Base-by-base conservation (phyloP, 2,888 invertebrate genomes). In the Eurytoma californica region DNA sequence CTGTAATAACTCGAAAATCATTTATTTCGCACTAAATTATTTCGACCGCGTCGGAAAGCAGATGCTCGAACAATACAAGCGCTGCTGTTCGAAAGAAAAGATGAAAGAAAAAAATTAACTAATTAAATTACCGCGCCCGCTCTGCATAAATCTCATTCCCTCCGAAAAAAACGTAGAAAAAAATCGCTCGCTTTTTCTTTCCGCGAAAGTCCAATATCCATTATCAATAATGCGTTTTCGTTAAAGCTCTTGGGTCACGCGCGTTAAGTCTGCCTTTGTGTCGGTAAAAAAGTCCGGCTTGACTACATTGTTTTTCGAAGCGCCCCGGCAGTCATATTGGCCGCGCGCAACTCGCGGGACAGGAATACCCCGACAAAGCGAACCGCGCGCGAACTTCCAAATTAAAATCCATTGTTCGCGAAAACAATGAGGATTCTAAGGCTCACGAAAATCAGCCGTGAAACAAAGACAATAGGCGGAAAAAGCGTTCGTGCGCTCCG, bases 401-500 rank as follows among this genome's bases (percentile, higher is more conserved):
- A 84, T 86, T 84, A 84, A 85, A 84, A 83, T 82, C 82, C 82
- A 86, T 87, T 86, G 87, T 87, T 86, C 84, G 55, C 28, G 67
- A 73, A 81, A 81, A 79, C 79, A 81, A 81, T 81, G 77, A 72
- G 47, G 51, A 39, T 58, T 63, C 76, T 12, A 60, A 73, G 74
- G 80, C 77, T 39, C 9, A 69, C 61, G 78, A 74, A 83, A 85
- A 86, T 86, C 83, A 83, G 83, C 85, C 87, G 86, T 87, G 84
- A 87, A 87, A 86, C 80, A 86, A 85, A 86, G 85, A 88, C 87
- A 87, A 88, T 87, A 84, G 86, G 83, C 84, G 84, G 86, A 86
- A 87, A 86, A 86, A 85, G 73, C 76, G 72, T 77, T 81, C 78
- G 79, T 63, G 68, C 78, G 7, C 12, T 53, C 72, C 49, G 28